These are phyloP conservation scores for Alcedo quadribrachys DNA, from an alignment of 2,797 vertebrate species.

Conservation along the genomic window DNA sequence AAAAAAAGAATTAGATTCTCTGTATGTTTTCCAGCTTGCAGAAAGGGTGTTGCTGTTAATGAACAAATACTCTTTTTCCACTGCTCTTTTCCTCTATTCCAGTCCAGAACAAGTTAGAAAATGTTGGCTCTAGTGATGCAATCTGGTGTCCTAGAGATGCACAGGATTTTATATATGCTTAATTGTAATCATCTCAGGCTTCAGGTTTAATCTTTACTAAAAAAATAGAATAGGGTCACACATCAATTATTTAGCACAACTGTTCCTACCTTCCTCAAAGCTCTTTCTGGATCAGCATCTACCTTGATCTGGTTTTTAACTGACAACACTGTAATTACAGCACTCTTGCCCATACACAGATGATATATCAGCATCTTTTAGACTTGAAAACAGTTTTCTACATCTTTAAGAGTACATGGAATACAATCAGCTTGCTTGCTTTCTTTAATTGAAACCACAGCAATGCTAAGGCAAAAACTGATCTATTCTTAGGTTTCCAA, in stretches of 20 bases:
- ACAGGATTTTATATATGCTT: background rate
- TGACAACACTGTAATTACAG: background rate
- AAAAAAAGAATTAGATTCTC: background rate
- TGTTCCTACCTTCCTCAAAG: background rate
- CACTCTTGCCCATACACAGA: background rate
- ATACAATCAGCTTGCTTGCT: background rate
- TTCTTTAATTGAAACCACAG: background rate
- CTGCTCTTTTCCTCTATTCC: background rate
- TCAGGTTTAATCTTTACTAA: background rate
- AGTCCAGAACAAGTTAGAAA: background rate
- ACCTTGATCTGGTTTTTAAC: background rate
- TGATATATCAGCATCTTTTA: background rate
- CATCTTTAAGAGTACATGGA: background rate
- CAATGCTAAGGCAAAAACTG: background rate
- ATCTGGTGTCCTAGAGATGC: background rate
- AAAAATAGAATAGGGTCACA: background rate
- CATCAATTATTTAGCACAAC: background rate
- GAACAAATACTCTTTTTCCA: background rate
- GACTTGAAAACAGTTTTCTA: background rate
- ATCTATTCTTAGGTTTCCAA: background rate
- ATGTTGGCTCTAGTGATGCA: background rate
- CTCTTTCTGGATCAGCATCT: background rate
- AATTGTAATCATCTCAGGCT: background rate
- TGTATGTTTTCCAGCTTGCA: background rate
- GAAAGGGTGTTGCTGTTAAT: background rate